These are phyloP conservation scores for Sipha maydis DNA, from an alignment of 2,888 invertebrate genomes.

Conservation along the genomic window DNA sequence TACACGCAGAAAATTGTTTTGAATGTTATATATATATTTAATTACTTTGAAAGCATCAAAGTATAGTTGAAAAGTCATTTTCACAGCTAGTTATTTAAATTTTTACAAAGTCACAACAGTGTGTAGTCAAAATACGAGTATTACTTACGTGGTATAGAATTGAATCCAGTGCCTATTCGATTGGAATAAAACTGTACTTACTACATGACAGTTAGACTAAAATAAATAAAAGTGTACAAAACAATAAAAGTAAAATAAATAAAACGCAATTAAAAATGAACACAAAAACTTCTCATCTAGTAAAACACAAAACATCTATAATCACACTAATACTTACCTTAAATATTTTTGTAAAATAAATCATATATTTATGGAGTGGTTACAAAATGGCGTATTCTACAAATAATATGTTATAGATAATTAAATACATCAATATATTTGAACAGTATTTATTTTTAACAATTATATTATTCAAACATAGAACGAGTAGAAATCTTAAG, in stretches of 20 bases:
- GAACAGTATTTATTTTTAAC: conserved; percentile 37
- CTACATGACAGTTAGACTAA: conserved; percentile 37
- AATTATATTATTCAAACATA: conserved; percentile 12
- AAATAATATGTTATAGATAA: neutral
- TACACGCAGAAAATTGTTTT: no score
- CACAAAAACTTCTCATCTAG: conserved; percentile 50
- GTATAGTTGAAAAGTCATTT: no score
- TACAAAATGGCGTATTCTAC: neutral
- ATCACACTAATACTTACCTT: conserved; percentile 46
- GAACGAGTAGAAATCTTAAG: conserved; percentile 46
- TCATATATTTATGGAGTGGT: neutral
- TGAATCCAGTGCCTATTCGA: conserved; percentile 6
- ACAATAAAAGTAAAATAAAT: neutral
- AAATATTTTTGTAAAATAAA: conserved; percentile 9
- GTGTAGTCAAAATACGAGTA: conserved; percentile 12
- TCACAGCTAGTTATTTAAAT: neutral
- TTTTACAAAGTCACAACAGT: neutral
- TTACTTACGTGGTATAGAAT: conserved; percentile 30
- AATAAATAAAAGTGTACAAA: conserved; percentile 34
- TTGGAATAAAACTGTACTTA: conserved; percentile 10
- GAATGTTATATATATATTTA: no score
- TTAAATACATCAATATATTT: conserved; percentile 13
- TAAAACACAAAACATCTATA: conserved; percentile 27
- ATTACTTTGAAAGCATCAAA: no score
- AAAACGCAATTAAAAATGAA: conserved; percentile 51